Evolutionary conservation across 2,113 vertebrate species (phyloP).

Genomic region (Lepisosteus oculatus): DNA sequence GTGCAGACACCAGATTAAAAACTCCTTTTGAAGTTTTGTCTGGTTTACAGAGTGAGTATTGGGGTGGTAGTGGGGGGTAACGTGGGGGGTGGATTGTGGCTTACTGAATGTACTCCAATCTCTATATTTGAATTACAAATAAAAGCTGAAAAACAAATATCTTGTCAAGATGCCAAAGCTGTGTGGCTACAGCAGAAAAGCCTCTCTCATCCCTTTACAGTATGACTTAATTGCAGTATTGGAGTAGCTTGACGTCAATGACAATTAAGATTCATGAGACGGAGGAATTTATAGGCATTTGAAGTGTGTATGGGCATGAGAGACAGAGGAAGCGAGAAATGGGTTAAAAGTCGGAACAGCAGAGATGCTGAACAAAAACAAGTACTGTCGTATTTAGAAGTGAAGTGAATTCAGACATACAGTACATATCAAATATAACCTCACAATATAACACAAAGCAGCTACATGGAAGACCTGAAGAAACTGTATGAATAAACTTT

Average conservation of each 20-base stretch:
- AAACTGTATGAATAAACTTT: too few relatives aligned
- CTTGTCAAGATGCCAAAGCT: constrained; percentile 41
- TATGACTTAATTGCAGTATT: constrained; percentile 16
- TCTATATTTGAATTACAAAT: constrained; percentile 51
- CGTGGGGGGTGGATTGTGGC: constrained; percentile 38
- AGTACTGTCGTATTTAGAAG: too few relatives aligned
- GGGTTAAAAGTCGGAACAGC: constrained; percentile 31
- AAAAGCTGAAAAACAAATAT: constrained; percentile 35
- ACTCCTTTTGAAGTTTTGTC: constrained; percentile 1
- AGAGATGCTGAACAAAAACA: constrained; percentile 22
- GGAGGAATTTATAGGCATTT: too few relatives aligned
- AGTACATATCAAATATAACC: too few relatives aligned
- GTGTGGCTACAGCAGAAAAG: constrained; percentile 29
- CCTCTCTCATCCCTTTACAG: constrained; percentile 6
- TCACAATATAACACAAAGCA: too few relatives aligned
- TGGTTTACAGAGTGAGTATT: neutral
- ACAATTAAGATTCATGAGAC: neutral
- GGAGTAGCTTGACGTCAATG: neutral
- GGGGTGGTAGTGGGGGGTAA: constrained; percentile 1
- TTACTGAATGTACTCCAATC: constrained; percentile 33
- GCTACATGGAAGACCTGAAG: too few relatives aligned
- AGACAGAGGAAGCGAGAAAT: constrained; percentile 4
- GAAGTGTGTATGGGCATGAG: neutral
- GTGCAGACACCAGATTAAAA: neutral
- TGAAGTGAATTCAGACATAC: too few relatives aligned